Base-by-base conservation (phyloP, 2,888 invertebrate genomes). In the Aelia acuminata region DNA sequence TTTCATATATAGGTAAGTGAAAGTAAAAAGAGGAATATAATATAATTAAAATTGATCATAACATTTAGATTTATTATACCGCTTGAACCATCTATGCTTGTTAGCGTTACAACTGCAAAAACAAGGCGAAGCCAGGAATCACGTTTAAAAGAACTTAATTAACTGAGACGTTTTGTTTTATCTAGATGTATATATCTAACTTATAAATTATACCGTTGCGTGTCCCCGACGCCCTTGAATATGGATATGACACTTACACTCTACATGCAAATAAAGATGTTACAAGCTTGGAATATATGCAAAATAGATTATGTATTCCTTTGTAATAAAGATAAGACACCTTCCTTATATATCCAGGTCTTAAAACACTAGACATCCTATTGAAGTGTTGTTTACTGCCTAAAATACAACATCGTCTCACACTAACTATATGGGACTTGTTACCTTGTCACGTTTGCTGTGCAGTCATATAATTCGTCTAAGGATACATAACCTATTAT, bases 201-300 rank as follows among this genome's bases (percentile, higher is more conserved):
- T 63, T 63, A 31, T 63, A 63, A 63, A 63, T 63, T 63, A 63
- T 13, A 63, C 13, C 4, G 15, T 5, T 63, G 31, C 63, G 63
- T 63, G 63, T 63, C 63, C 31, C 63, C 1, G 15, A 31, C 31
- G 63, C 31, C 63, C 63, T 63, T 63, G 63, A 63, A 63, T 63
- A 63, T 63, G 63, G 63, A 63, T 63, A 63, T 63, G 63, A 63
- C 63, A 63, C 63, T 63, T 63, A 31, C 31, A 63, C 63, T 63
- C 63, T 63, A 63, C 31, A 63, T 63, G 63, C 63, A 63, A 63
- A 63, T 63, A 63, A 31, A 63, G 63, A 63, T 63, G 63, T 63
- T 63, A 63, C 63, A 63, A 63, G 63, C 31, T 31, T 63, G 31
- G 63, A 63, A 26, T 63, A 63, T 63, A 31, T 63, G 63, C 63